Conservation (phyloP, 2,888 invertebrate species). For the Cremastinae sp. region DNA sequence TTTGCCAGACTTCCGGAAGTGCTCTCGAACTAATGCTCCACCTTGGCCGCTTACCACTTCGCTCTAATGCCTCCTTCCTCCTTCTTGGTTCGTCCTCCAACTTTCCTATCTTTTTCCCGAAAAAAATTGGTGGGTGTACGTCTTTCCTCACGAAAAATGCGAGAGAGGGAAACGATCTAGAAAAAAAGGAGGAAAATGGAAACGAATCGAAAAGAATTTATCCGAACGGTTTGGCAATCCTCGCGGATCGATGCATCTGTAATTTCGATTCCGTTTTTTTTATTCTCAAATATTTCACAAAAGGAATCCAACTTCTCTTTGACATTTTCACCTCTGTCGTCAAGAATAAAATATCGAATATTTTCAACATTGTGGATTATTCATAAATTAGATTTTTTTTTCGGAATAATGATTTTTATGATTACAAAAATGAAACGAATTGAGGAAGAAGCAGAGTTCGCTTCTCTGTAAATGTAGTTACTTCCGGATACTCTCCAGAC, state of each 20-base stretch:
- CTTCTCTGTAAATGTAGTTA: slow-evolving; percentile 55
- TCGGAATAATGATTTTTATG: too few relatives aligned
- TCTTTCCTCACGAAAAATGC: slow-evolving; percentile 10
- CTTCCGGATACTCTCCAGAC: slow-evolving; percentile 48
- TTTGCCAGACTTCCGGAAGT: slow-evolving; percentile 52
- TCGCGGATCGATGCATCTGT: slow-evolving; percentile 52
- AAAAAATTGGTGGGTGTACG: background rate
- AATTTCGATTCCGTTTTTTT: slow-evolving; percentile 35
- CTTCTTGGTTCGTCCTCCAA: slow-evolving; percentile 42
- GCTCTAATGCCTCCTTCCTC: slow-evolving; percentile 47
- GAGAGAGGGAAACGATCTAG: slow-evolving; percentile 23
- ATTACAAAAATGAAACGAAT: background rate
- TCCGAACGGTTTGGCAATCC: slow-evolving; percentile 57
- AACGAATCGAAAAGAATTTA: slow-evolving; percentile 48
- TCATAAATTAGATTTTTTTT: too few relatives aligned
- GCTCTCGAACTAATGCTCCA: slow-evolving; percentile 59
- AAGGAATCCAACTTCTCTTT: slow-evolving; percentile 14
- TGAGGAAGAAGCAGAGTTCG: slow-evolving; percentile 48
- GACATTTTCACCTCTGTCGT: slow-evolving; percentile 22
- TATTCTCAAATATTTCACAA: slow-evolving; percentile 3
- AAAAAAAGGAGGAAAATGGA: slow-evolving; percentile 18
- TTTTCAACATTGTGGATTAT: too few relatives aligned
- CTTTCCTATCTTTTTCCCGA: slow-evolving; percentile 23
- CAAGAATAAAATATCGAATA: slow-evolving; percentile 39
- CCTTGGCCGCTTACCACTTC: slow-evolving; percentile 44